Evolutionary conservation across 2,113 vertebrate species (phyloP).

Genomic region (Amphiprion percula): DNA sequence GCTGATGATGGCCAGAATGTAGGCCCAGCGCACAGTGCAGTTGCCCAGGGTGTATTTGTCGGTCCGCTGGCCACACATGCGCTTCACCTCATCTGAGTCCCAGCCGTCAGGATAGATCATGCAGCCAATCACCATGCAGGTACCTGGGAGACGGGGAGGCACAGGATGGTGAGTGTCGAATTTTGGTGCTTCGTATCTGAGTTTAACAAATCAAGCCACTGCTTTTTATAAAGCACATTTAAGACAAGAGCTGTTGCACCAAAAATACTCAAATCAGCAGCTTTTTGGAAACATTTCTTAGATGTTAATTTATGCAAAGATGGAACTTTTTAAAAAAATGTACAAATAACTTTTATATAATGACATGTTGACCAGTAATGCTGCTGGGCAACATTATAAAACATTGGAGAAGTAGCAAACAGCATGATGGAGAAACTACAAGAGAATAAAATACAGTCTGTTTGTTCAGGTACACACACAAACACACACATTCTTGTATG

Average conservation of each 20-base stretch:
- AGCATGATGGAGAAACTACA: neutral
- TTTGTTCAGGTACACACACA: neutral
- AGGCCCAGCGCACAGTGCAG: constrained; percentile 98
- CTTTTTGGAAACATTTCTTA: neutral
- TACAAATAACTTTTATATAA: no score
- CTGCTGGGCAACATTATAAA: neutral
- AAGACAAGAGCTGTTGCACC: no score
- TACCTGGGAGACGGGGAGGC: constrained; percentile 79
- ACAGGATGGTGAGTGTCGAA: neutral
- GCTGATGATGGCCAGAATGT: constrained; percentile 97
- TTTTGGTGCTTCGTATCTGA: neutral
- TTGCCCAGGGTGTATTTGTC: constrained; percentile 97
- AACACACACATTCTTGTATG: no score
- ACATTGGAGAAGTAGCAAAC: no score
- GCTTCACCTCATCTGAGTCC: constrained; percentile 93
- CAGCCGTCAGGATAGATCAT: constrained; percentile 98
- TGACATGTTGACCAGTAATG: no score
- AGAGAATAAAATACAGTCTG: constrained; percentile 14
- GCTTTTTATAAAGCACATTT: no score
- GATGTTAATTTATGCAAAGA: neutral
- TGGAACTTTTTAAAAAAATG: neutral
- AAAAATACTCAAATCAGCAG: neutral
- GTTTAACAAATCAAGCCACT: no score
- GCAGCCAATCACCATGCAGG: constrained; percentile 95
- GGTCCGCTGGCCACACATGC: constrained; percentile 94